phyloP scores from a whole-genome alignment of 1,140 invertebrate genomes.

The Euborellia annulipes region DNA sequence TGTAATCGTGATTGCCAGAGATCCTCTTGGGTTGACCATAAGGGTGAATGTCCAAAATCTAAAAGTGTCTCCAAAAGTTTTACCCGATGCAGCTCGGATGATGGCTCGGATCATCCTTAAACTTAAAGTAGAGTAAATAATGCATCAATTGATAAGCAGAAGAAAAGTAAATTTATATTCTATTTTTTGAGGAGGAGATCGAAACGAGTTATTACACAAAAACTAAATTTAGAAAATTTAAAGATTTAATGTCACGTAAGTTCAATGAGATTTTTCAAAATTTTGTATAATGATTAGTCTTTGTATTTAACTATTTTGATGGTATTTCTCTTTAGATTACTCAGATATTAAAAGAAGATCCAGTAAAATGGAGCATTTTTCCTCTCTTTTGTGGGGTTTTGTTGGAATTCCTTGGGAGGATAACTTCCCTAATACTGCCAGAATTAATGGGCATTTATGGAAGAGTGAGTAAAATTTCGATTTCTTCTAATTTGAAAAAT shows the following conservation, averaged over 20 bases:
- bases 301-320: constrained; percentile 7
- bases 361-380: constrained; percentile 57
- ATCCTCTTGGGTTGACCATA: constrained; percentile 57
- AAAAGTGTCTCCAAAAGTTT: constrained; percentile 39
- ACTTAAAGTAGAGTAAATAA: constrained; percentile 26
- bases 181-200: constrained; percentile 35
- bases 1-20: constrained; percentile 58
- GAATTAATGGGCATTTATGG: constrained; percentile 69
- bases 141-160: background rate
- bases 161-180: background rate
- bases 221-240: constrained; percentile 53
- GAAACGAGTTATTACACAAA: constrained; percentile 47
- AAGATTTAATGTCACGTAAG: constrained; percentile 75
- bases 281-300: constrained; percentile 1
- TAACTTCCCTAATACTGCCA: constrained; percentile 51
- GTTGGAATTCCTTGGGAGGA: constrained; percentile 45
- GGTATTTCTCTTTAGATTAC: constrained; percentile 47
- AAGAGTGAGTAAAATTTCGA: constrained; percentile 45
- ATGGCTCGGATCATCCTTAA: constrained; percentile 55
- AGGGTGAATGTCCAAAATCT: constrained; percentile 55
- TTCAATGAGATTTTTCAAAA: constrained; percentile 14
- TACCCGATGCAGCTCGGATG: constrained; percentile 57
- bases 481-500: constrained; percentile 28
- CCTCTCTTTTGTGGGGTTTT: constrained; percentile 47
- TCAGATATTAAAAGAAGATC: constrained; percentile 52